Conservation (phyloP, 2,113 vertebrate species). For the Ameiurus melas region DNA sequence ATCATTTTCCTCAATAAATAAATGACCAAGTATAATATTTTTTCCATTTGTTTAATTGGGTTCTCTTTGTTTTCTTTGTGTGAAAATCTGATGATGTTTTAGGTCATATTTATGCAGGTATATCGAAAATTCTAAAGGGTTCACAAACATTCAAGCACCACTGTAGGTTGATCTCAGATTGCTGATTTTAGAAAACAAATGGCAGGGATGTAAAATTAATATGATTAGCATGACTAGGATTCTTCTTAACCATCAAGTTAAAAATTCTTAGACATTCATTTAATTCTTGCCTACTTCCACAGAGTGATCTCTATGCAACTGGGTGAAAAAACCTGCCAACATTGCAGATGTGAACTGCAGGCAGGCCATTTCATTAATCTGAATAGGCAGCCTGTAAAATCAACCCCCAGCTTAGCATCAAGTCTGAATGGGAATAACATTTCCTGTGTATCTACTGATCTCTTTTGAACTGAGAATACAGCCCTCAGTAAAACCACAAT, state of each 20-base stretch:
- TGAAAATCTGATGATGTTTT: no score
- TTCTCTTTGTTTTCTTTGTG: no score
- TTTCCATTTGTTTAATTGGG: no score
- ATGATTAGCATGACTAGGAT: background rate
- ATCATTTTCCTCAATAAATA: no score
- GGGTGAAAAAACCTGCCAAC: background rate
- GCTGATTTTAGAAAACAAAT: background rate
- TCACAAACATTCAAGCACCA: no score
- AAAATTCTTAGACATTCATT: background rate
- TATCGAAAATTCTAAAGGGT: no score
- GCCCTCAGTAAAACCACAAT: background rate
- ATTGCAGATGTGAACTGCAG: background rate
- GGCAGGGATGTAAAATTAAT: background rate
- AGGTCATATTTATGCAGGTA: no score
- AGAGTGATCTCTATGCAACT: background rate
- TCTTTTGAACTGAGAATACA: background rate
- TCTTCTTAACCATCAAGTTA: background rate
- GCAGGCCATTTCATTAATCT: background rate
- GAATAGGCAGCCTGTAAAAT: background rate
- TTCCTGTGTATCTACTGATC: background rate
- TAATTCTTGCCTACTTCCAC: background rate
- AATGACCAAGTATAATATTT: no score
- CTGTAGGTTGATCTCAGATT: background rate
- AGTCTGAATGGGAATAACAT: background rate
- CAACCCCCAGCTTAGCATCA: background rate